Evolutionary conservation across 2,888 invertebrate species (phyloP).

Genomic region (Bugulina stolonifera): DNA sequence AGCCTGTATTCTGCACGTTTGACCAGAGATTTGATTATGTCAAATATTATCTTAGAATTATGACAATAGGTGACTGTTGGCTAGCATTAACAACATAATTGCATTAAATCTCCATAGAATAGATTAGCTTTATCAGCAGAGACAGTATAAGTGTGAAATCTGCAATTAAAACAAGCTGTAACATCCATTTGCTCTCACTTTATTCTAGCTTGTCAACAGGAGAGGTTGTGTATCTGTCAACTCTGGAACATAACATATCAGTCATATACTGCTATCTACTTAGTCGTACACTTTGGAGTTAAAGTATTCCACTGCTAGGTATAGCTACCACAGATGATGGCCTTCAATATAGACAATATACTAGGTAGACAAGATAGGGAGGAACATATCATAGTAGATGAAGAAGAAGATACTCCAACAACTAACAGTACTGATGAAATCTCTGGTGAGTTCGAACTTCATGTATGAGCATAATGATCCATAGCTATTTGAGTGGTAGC

Average conservation of each 20-base stretch:
- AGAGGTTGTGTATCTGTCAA: too few species aligned
- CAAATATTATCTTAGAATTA: background rate
- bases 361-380: background rate
- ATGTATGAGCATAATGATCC: too few species aligned
- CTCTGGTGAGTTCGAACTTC: background rate
- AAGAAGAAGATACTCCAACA: too few species aligned
- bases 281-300: too few species aligned
- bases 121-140: background rate
- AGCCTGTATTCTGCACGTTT: background rate
- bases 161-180: slow-evolving; percentile 10
- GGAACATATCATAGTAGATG: too few species aligned
- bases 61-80: slow-evolving; percentile 5
- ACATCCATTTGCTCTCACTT: background rate
- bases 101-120: background rate
- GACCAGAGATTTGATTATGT: background rate
- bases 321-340: too few species aligned
- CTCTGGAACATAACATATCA: too few species aligned
- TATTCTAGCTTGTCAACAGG: too few species aligned
- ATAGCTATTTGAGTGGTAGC: too few species aligned
- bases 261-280: too few species aligned
- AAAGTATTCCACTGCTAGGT: too few species aligned
- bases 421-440: background rate
- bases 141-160: background rate
- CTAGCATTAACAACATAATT: slow-evolving; percentile 1
- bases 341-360: slow-evolving; percentile 15